Conservation (phyloP, 2,888 invertebrate genomes). For the Ennomos erosarius region DNA sequence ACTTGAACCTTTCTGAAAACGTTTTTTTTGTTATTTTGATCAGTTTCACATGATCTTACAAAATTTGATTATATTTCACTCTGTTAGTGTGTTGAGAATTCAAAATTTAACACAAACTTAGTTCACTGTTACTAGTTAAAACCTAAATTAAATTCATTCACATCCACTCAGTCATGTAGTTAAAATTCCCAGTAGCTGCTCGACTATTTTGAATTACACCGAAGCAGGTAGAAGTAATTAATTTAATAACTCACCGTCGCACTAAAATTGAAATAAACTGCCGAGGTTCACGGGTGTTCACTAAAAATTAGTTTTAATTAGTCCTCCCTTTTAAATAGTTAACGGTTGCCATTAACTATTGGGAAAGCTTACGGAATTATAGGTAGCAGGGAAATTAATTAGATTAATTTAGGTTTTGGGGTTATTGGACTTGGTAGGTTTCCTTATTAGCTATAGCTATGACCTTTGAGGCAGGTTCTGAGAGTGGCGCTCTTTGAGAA, state of each 20-base stretch:
- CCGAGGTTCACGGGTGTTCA: slow-evolving; percentile 38
- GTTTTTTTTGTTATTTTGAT: no score
- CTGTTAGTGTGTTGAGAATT: no score
- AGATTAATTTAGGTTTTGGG: slow-evolving; percentile 7
- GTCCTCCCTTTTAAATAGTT: slow-evolving; percentile 26
- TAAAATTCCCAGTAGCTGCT: background rate
- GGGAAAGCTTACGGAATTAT: background rate
- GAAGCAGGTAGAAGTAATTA: slow-evolving; percentile 40
- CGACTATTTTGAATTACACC: slow-evolving; percentile 27
- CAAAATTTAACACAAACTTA: no score
- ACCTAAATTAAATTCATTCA: background rate
- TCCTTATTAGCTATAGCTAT: no score
- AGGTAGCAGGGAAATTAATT: no score
- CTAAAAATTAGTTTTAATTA: slow-evolving; percentile 39
- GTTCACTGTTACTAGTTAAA: no score
- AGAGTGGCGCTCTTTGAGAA: no score
- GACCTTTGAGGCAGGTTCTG: no score
- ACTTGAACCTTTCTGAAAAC: no score
- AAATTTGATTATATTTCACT: no score
- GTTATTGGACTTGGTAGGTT: slow-evolving; percentile 1
- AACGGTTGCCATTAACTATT: slow-evolving; percentile 18
- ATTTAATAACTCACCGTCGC: slow-evolving; percentile 41
- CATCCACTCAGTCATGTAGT: slow-evolving; percentile 2
- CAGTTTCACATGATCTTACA: no score
- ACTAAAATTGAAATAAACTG: slow-evolving; percentile 38